Base-by-base conservation (phyloP, 2,113 vertebrate genomes). In the Phrynosoma blainvillii region DNA sequence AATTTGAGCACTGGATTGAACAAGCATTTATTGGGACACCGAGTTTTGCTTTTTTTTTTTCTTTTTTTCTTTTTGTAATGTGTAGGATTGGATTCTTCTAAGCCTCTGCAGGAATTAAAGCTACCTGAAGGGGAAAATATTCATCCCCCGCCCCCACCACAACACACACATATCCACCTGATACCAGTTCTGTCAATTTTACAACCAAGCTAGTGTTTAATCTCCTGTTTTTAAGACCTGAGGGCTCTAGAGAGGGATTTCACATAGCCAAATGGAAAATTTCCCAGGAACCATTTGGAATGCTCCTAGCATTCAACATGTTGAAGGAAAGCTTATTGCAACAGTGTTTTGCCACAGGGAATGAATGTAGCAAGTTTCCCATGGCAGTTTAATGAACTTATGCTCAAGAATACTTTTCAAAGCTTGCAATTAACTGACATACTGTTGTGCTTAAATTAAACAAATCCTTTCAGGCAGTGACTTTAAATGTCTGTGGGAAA, bases 371-470 rank as follows among this genome's bases (percentile, higher is more conserved):
- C 13, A 84, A 92, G 32, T 59, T 65, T 94, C 78, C 88, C 54
- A 68, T 23, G 62, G 62, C 80, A 92, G 66, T 78, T 86, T 82
- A 91, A 73, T 84, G 66, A 85, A 85, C 21, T 84, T 74, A 82
- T 0, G 1, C 12, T 89, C 47, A 54, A 79, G 75, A 93, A 88
- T 42, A 36, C 14, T 88, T 89, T 83, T 87, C 47, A 91, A 93
- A 93, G 93, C 76, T 52, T 11, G 79, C 70, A 71, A 27, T 80
- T 81, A 89, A 54, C 42, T 89, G 71, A n/a, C 16, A 85, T 16
- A 88, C 85, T 84, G 1, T 56, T 84, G 87, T 13, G 82, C 91
- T 93, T 87, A 89, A 89, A 89, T 84, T 79, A 89, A 89, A 84
- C 76, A 84, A 88, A 84, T 88, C 82, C 75, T 59, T 84, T 79